Percentiles rank a stretch among this genome's conserved stretches.
Evolutionary conservation across 2,797 vertebrate species (phyloP).

Genomic region (Sebastes taczanowskii): DNA sequence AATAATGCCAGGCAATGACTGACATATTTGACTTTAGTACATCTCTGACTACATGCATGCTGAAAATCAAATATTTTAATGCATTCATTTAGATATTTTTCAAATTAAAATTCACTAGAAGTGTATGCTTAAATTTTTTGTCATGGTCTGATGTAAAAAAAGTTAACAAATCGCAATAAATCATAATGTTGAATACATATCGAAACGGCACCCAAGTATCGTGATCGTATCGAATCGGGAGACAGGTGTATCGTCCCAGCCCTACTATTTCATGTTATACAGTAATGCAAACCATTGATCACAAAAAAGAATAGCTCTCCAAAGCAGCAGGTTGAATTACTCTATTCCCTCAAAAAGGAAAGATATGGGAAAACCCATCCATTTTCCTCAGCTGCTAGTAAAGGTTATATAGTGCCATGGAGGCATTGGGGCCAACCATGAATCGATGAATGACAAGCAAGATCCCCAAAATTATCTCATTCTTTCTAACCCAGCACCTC

Average conservation of each 20-base stretch:
- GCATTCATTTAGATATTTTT: too few species aligned
- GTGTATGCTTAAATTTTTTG: too few species aligned
- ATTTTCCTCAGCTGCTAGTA: constrained; percentile 46
- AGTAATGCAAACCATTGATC: not conserved
- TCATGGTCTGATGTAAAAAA: too few species aligned
- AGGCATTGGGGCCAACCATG: constrained; percentile 30
- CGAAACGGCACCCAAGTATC: accelerated
- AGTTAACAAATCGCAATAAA: too few species aligned
- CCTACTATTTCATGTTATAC: not conserved
- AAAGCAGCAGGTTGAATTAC: constrained; percentile 6
- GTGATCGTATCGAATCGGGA: too few species aligned
- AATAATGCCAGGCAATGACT: too few species aligned
- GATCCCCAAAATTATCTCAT: constrained; percentile 47
- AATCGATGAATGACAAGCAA: constrained; percentile 64
- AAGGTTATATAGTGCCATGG: constrained; percentile 48
- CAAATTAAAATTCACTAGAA: too few species aligned
- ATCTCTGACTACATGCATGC: too few species aligned
- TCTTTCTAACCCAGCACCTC: constrained; percentile 49
- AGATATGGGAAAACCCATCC: constrained; percentile 19
- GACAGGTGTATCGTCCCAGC: too few species aligned
- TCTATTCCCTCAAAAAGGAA: constrained; percentile 4
- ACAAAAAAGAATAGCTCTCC: not conserved
- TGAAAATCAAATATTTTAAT: too few species aligned
- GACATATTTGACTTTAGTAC: too few species aligned
- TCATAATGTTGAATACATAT: too few species aligned